phyloP scores from a whole-genome alignment of 2,888 invertebrate species.

The Vandiemenella viatica region DNA sequence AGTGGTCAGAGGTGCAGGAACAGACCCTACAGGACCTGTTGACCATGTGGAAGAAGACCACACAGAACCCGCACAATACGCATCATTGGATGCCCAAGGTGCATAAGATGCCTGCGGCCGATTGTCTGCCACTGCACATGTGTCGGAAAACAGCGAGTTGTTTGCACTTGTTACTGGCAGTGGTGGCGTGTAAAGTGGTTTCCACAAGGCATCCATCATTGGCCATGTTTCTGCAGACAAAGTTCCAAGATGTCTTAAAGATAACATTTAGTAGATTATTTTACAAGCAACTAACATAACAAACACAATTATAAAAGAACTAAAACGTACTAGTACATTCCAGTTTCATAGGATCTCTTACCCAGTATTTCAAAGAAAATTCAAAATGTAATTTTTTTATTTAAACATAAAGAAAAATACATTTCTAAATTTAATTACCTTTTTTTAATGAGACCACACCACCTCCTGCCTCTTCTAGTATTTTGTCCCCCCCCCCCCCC shows the following conservation, averaged over 20 bases:
- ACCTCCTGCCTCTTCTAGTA: too few species aligned
- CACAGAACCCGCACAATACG: conserved; percentile 8
- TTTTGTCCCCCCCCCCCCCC: too few species aligned
- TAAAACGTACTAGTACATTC: background rate
- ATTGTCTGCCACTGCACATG: background rate
- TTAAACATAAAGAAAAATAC: too few species aligned
- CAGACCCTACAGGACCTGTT: conserved; percentile 2
- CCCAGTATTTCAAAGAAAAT: too few species aligned
- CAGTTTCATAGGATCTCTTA: background rate
- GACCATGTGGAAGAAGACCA: conserved; percentile 13
- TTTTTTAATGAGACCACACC: too few species aligned
- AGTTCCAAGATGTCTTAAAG: background rate
- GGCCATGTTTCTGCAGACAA: conserved; percentile 8
- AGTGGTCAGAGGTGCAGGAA: background rate
- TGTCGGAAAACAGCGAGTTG: background rate
- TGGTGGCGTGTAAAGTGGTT: conserved; percentile 15
- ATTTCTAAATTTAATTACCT: too few species aligned
- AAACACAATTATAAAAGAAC: background rate
- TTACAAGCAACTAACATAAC: background rate
- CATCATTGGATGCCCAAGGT: conserved; percentile 9
- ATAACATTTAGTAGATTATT: background rate
- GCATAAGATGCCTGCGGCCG: background rate
- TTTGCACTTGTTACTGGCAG: background rate
- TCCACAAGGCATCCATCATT: conserved; percentile 12
- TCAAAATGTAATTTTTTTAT: too few species aligned